A percentile compares a stretch with the other conserved stretches of the same genome.
These are phyloP conservation scores for Catharus bicknelli DNA, from an alignment of 2,113 vertebrate species.

Conservation along the genomic window DNA sequence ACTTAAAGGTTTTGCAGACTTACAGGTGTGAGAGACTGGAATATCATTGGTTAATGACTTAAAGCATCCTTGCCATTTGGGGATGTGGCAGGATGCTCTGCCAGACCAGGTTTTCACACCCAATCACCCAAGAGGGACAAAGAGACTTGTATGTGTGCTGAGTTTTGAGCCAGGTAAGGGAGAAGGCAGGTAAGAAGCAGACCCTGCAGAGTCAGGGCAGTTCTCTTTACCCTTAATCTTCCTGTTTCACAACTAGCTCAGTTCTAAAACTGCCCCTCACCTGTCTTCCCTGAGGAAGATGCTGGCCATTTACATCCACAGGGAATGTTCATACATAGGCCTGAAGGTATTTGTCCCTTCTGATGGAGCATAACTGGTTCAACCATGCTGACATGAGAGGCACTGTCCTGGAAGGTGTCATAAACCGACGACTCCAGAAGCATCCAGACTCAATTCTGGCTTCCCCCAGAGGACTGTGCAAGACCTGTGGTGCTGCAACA, in stretches of 20 bases:
- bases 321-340: accelerated
- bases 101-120: background rate
- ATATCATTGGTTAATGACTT: background rate
- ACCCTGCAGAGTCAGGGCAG: background rate
- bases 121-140: background rate
- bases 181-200: background rate
- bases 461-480: background rate
- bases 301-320: background rate
- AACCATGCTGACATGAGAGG: background rate
- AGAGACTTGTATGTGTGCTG: background rate
- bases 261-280: background rate
- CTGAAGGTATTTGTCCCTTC: background rate
- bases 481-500: accelerated
- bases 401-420: background rate
- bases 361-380: background rate
- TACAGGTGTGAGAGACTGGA: background rate
- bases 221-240: background rate
- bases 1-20: background rate
- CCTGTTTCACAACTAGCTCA: background rate
- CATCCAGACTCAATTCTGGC: background rate
- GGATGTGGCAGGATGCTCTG: background rate
- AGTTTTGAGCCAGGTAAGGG: background rate
- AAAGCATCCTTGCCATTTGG: background rate
- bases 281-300: background rate
- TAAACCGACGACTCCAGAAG: background rate